phyloP scores from a whole-genome alignment of 1,140 invertebrate species.

The Orchestia grillus region DNA sequence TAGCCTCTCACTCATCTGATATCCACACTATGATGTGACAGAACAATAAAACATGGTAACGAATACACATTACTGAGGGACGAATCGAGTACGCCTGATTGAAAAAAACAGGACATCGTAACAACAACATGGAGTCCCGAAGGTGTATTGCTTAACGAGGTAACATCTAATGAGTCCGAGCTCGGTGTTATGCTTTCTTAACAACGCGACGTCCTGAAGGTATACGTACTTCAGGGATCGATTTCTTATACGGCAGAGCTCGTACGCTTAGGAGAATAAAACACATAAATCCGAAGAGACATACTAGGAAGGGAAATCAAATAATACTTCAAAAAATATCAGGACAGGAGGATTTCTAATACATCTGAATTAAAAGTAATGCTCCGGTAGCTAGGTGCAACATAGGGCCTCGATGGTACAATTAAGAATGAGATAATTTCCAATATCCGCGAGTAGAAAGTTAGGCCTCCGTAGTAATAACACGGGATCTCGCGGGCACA shows the following conservation, averaged over 20 bases:
- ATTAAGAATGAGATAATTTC: not conserved
- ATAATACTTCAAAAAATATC: too few relatives aligned
- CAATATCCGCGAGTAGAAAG: not conserved
- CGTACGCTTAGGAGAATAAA: too few relatives aligned
- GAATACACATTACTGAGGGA: too few relatives aligned
- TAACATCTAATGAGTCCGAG: not conserved
- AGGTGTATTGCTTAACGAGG: not conserved
- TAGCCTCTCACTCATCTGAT: too few relatives aligned
- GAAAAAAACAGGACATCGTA: not conserved
- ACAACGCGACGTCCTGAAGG: too few relatives aligned
- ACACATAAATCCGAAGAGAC: not conserved
- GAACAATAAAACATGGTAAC: too few relatives aligned
- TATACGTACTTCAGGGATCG: too few relatives aligned
- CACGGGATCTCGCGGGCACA: not conserved
- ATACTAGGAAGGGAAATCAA: too few relatives aligned
- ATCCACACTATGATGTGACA: too few relatives aligned
- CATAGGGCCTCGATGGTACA: not conserved
- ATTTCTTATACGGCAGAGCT: too few relatives aligned
- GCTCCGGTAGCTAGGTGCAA: not conserved
- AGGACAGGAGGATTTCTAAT: not conserved
- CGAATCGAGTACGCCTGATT: too few relatives aligned
- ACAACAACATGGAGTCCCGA: not conserved
- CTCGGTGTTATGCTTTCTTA: not conserved
- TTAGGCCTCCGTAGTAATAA: not conserved
- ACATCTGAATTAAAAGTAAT: not conserved